Evolutionary conservation across 2,113 vertebrate genomes (phyloP), one percentile per base, ranked within the genome.

Genomic region (Condylura cristata): DNA sequence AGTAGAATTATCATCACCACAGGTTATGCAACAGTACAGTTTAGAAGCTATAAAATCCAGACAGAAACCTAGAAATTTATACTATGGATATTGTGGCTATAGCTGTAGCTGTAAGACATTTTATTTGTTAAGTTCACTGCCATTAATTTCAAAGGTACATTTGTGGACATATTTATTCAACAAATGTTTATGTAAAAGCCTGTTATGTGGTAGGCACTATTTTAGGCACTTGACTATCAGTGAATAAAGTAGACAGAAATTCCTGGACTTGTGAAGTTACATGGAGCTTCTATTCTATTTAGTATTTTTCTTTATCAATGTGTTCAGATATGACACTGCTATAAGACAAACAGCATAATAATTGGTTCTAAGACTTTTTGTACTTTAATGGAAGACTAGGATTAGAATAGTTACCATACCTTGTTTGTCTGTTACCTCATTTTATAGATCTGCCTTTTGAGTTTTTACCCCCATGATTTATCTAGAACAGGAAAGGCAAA

Each of bases 11-110:
- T 41, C 14, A 51, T 79, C 90, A 20, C 11, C 90, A 20, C 11
- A 93, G n/a, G 60, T 56, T 70, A 30, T 87, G 6, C 86, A 72
- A 92, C 85, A 51, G 34, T 82, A 56, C 12, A 94, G 22, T 48
- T 88, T 72, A 17, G 39, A 90, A 94, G 86, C 63, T 71, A 81
- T 53, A 78, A 83, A 94, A 82, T 91, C 85, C 71, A 48, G 5
- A 78, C 32, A 70, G 63, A 61, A 89, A 79, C 58, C 3, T 53
- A 66, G 44, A 83, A 68, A n/a, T 95, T 0, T 84, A 56, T 96
- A 24, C 88, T 56, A 16, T 66, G 20, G 28, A 4, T 88, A 17
- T 93, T 93, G 71, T n/a, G 41, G 32, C 46, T 86, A 86, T n/a
- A 39, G 12, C 28, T 83, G 1, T 65, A 41, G 32, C 41, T 75